Base-by-base conservation (phyloP, 1,140 invertebrate genomes). In the Sitobion miscanthi region DNA sequence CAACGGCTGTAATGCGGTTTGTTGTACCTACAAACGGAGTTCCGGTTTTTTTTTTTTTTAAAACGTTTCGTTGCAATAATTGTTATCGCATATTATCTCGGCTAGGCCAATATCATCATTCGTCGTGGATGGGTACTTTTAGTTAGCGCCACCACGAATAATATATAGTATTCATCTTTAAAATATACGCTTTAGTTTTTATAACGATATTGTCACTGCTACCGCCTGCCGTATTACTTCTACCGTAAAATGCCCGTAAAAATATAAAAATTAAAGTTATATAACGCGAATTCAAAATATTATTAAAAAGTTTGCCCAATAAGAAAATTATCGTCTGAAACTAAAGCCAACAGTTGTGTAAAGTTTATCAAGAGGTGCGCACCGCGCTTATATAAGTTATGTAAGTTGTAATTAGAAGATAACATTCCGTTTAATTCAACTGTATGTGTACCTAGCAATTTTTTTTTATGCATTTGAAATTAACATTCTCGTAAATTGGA, bases 401-500 rank as follows among this genome's bases (percentile, higher is more conserved):
- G 30, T 17, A 77, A 77, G 30, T 77, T 77, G 62, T 77, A 83
- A 83, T 38, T 83, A 83, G 17, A 83, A 38, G 82, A 83, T 83
- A 38, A 83, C 35, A 38, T 83, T 83, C 35, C 35, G 21, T 42
- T 83, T 20, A 83, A 42, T 83, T 38, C 82, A 20, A 42, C 17
- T 83, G 35, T 23, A 7, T 83, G 21, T 42, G 77, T 11, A 8
- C 20, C 20, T 14, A 69, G 11, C 21, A 38, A 83, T 42, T 83
- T 83, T 83, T 83, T 38, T 83, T 38, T 83, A 8, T 21, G 23
- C 82, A 23, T 83, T 83, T 35, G 2, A 83, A 83, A 23, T 77
- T 77, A 77, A n/a, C 62, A n/a, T 77, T 83, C 82, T 21, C 21
- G 82, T 83, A 83, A 83, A 83, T 83, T 83, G 6, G 82, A 83